Evolutionary conservation across 2,888 invertebrate genomes (phyloP), one percentile per base, ranked within the genome.

Genomic region (Morpho helenor): DNA sequence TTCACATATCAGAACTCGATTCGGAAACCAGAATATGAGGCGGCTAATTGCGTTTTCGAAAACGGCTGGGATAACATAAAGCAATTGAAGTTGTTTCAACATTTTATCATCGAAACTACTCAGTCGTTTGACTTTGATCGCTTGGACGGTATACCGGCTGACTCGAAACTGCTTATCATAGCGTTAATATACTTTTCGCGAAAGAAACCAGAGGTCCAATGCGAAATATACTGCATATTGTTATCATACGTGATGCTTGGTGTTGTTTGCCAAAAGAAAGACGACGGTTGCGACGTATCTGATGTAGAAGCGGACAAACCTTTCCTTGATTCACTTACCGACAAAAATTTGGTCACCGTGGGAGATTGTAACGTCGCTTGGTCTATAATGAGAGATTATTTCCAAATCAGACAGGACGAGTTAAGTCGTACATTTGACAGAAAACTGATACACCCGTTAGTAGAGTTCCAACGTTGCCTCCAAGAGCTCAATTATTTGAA

Each of bases 401-500:
- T 70, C 22, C 6, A 55, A 0, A 45, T 61, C 0, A 16, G 52
- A 0, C 0, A 41, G 0, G 0, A 1, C 0, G 69, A 72, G 50
- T 49, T 65, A 3, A 9, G 10, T 7, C 7, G 7, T 7, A 71
- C 72, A 22, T 73, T 68, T 8, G 23, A 55, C 8, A 43, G 55
- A 16, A 41, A n/a, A 46, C 22, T n/a, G 2, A 10, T 69, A 16
- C 68, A 71, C 50, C 67, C 67, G 0, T 62, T 77, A 7, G 55
- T 67, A 0, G 73, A 79, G 51, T 72, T 78, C 8, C 72, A 78
- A 31, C 69, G 67, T 47, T 77, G 77, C 53, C 56, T 80, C 2
- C 16, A 64, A 5, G 69, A 75, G 2, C 52, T 80, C 48, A 78
- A 80, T 64, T 54, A 70, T 59, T 66, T 80, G 53, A 80, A 80